These are phyloP conservation scores for Chirona hameri DNA, from an alignment of 2,888 invertebrate species.

Conservation along the genomic window DNA sequence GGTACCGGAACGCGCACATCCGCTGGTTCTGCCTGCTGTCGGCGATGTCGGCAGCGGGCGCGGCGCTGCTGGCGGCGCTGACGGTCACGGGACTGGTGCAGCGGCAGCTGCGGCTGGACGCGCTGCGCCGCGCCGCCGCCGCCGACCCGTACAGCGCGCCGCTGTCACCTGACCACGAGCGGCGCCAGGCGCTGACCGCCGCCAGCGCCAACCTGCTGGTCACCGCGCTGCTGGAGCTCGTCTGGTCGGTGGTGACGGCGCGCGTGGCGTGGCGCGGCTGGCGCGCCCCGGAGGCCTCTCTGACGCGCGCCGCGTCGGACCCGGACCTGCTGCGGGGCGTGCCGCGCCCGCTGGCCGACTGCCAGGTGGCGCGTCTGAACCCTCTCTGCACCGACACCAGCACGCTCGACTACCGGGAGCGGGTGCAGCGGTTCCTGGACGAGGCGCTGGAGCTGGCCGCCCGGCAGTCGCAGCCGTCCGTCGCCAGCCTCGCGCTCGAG, in stretches of 20 bases:
- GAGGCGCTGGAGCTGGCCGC: slow-evolving; percentile 23
- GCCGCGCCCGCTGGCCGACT: neutral
- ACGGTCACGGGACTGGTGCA: neutral
- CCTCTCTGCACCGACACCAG: slow-evolving; percentile 43
- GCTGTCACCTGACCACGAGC: neutral
- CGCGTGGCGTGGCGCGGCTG: slow-evolving; percentile 6
- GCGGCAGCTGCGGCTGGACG: slow-evolving; percentile 1
- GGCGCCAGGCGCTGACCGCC: neutral
- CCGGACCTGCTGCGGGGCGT: neutral
- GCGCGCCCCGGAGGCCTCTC: slow-evolving; percentile 2
- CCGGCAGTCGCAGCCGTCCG: neutral
- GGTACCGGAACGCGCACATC: slow-evolving; percentile 65
- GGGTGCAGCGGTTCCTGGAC: slow-evolving; percentile 50
- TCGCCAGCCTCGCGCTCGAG: neutral
- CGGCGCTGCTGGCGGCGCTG: slow-evolving; percentile 5
- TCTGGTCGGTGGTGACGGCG: neutral
- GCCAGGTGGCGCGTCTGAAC: neutral
- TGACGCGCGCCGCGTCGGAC: neutral
- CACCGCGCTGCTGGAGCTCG: slow-evolving; percentile 24
- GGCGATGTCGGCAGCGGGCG: slow-evolving; percentile 52
- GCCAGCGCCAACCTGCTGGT: slow-evolving; percentile 26
- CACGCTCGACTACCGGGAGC: slow-evolving; percentile 50
- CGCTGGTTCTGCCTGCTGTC: slow-evolving; percentile 59
- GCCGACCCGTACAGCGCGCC: neutral
- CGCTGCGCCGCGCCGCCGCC: neutral